A percentile compares a stretch with the other conserved stretches of the same genome.
phyloP scores from a whole-genome alignment of 2,888 invertebrate species.

The Synergus itoensis region DNA sequence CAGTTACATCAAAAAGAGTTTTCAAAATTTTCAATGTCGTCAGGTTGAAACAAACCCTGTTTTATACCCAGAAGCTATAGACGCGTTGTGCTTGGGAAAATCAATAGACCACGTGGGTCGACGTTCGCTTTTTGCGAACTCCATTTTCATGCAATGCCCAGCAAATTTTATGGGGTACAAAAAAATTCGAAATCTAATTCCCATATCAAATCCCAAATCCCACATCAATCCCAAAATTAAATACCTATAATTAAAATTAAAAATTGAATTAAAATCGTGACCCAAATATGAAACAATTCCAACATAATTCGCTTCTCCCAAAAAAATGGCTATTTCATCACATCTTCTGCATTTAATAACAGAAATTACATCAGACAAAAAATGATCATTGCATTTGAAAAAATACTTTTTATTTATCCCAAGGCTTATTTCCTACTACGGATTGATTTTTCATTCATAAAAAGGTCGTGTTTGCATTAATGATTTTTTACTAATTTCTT shows the following conservation, averaged over 20 bases:
- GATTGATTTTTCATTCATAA: not conserved
- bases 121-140: conserved; percentile 61
- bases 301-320: not conserved
- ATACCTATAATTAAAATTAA: not conserved
- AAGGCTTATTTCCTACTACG: not conserved
- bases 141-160: conserved; percentile 52
- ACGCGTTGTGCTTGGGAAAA: conserved; percentile 63
- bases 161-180: not conserved
- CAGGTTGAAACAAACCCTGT: conserved; percentile 20
- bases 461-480: not conserved
- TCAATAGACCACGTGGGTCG: conserved; percentile 75
- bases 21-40: conserved; percentile 23
- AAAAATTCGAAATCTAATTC: not conserved
- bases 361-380: not conserved
- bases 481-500: not conserved
- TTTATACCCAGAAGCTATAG: conserved; percentile 23
- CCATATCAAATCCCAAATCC: not conserved
- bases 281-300: not conserved
- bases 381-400: not conserved
- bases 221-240: not conserved
- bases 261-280: not conserved
- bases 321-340: not conserved
- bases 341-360: not conserved
- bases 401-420: not conserved
- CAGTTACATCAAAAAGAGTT: not conserved